Base-by-base conservation (phyloP, 2,797 vertebrate species). In the Mionectes olivaceus region DNA sequence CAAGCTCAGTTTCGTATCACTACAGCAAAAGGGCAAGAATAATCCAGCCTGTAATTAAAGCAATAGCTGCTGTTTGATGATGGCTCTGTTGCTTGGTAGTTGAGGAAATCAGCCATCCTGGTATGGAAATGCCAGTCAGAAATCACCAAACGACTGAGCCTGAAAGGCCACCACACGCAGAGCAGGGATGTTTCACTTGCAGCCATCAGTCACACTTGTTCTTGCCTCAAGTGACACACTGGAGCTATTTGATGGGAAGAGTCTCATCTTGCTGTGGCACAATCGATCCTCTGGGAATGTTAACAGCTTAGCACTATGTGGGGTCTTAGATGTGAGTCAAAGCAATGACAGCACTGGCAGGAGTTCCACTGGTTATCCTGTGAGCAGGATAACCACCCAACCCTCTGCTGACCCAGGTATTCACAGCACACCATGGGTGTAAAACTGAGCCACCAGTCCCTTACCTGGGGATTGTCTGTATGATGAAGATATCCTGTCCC, bases 401-500 rank as follows among this genome's bases (percentile, higher is more conserved):
- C 13, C 30, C 61, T 13, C 33, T 37, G 37, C 74, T 49, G 44
- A 81, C 44, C 25, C 28, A n/a, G 55, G 73, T 27, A 49, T 12
- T 32, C 32, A 83, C 75, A 91, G 43, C 28, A 30, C 11, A 52
- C 19, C 61, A 41, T 32, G 63, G 27, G 30, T 52, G n/a, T 37
- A 49, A 83, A 46, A 41, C 24, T 1, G 9, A 73, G 69, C 32
- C 68, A 19, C 9, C 2, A 17, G 24, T 25, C 22, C 78, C 96
- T 98, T 91, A 99, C 99, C 99, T 98, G 86, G 99, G 99, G 94
- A 99, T 99, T 24, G 99, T 99, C 97, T 99, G 99, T 85, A 99
- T 99, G 92, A 99, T 99, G 97, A 99, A 99, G 95, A 99, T 98
- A 49, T 99, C 99, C 95, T 99, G 99, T 47, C 99, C 99, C 69